Percentiles rank a stretch among this genome's conserved stretches.
Evolutionary conservation across 2,797 vertebrate genomes (phyloP).

Genomic region (Halcyon leucocephala): DNA sequence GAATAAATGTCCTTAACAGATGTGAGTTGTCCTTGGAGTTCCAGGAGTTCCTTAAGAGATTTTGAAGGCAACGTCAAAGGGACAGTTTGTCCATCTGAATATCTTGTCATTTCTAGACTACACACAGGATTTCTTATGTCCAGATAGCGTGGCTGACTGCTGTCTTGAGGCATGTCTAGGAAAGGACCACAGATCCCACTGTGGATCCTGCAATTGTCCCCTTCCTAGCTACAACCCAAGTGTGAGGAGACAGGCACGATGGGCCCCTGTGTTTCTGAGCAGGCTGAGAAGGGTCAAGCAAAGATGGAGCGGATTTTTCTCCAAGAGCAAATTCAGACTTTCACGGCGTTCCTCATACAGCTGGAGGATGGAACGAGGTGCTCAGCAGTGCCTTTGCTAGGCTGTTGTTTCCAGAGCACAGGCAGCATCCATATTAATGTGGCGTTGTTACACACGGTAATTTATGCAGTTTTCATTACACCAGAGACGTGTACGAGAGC

Average conservation of each 20-base stretch:
- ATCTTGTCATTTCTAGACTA: background rate
- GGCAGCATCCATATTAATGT: conserved; percentile 32
- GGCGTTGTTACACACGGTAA: background rate
- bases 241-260: background rate
- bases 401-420: conserved; percentile 7
- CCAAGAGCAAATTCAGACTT: background rate
- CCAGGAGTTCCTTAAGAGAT: background rate
- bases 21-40: fast-evolving
- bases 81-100: background rate
- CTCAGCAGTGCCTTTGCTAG: background rate
- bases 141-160: background rate
- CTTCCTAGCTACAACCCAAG: fast-evolving
- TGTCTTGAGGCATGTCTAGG: background rate
- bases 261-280: background rate
- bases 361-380: background rate
- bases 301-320: background rate
- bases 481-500: background rate
- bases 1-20: background rate
- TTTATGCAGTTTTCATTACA: conserved; percentile 48
- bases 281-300: background rate
- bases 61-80: background rate
- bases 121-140: background rate
- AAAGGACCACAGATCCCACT: background rate
- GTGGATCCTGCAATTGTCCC: background rate
- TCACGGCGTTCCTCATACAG: background rate